phyloP scores from a whole-genome alignment of 2,888 invertebrate species.

The Lordiphosa andalusiaca region DNA sequence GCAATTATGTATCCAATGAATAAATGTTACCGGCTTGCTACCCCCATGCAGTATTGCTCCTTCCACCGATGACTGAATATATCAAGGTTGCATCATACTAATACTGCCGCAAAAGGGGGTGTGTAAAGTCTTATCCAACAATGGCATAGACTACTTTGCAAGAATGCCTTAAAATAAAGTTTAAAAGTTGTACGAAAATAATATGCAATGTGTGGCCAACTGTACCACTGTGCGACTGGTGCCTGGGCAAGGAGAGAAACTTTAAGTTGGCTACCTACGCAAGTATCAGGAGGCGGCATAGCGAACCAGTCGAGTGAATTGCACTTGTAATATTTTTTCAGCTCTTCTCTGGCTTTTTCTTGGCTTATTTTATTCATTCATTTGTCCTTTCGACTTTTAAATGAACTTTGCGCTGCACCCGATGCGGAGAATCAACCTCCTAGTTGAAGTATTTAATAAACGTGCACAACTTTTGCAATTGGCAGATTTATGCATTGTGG shows the following conservation, averaged over 20 bases:
- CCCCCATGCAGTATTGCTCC: no score
- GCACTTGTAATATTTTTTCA: constrained; percentile 38
- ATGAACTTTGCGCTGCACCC: constrained; percentile 59
- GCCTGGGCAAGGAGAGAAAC: constrained; percentile 13
- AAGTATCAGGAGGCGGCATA: constrained; percentile 35
- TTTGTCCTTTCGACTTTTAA: constrained; percentile 72
- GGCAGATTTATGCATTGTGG: constrained; percentile 57
- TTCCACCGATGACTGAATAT: no score
- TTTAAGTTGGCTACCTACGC: constrained; percentile 30
- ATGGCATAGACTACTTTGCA: no score
- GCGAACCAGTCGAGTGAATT: constrained; percentile 25
- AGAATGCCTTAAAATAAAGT: no score
- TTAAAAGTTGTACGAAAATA: no score
- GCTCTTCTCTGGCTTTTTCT: constrained; percentile 35
- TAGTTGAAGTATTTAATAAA: constrained; percentile 44
- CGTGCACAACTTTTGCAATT: constrained; percentile 61
- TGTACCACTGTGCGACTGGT: no score
- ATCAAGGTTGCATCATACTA: no score
- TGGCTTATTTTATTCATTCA: constrained; percentile 57
- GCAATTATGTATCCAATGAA: no score
- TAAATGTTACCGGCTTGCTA: no score
- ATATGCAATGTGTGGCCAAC: no score
- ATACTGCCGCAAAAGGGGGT: no score
- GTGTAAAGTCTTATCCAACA: no score
- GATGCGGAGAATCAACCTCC: constrained; percentile 12